phyloP scores from a whole-genome alignment of 1,140 invertebrate genomes.

The Rhyacophila brunnea region DNA sequence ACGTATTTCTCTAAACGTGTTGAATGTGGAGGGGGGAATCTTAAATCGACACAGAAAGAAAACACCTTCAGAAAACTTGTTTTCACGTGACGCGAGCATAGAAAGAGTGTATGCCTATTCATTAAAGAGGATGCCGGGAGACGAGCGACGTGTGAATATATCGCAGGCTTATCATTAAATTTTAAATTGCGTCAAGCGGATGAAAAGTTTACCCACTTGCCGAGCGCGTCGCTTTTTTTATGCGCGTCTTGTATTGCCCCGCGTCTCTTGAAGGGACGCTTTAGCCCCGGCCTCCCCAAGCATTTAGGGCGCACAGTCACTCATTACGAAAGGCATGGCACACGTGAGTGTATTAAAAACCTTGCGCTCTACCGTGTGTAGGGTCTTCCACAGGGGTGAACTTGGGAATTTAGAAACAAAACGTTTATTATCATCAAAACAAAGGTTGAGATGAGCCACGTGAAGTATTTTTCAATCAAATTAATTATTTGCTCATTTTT shows the following conservation, averaged over 20 bases:
- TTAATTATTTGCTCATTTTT: too few relatives aligned
- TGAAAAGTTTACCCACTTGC: conserved; percentile 3
- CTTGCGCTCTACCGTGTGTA: not conserved
- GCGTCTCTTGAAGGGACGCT: not conserved
- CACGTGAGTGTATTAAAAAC: not conserved
- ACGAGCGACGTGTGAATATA: not conserved
- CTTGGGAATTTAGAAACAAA: too few relatives aligned
- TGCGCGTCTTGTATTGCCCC: not conserved
- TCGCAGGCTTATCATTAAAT: conserved; percentile 20
- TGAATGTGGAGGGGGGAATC: too few relatives aligned
- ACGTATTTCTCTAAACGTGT: too few relatives aligned
- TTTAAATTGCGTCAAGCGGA: conserved; percentile 13
- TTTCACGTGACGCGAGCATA: not conserved
- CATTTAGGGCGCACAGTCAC: not conserved
- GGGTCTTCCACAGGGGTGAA: not conserved
- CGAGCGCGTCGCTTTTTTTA: not conserved
- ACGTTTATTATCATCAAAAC: too few relatives aligned
- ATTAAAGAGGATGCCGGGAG: not conserved
- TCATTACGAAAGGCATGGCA: not conserved
- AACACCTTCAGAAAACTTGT: too few relatives aligned
- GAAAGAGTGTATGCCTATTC: not conserved
- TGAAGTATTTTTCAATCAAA: too few relatives aligned
- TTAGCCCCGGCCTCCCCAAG: not conserved
- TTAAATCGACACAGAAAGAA: too few relatives aligned
- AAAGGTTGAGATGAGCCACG: too few relatives aligned